Evolutionary conservation across 2,888 invertebrate genomes (phyloP), one percentile per base, ranked within the genome.

Genomic region (Allacma fusca): DNA sequence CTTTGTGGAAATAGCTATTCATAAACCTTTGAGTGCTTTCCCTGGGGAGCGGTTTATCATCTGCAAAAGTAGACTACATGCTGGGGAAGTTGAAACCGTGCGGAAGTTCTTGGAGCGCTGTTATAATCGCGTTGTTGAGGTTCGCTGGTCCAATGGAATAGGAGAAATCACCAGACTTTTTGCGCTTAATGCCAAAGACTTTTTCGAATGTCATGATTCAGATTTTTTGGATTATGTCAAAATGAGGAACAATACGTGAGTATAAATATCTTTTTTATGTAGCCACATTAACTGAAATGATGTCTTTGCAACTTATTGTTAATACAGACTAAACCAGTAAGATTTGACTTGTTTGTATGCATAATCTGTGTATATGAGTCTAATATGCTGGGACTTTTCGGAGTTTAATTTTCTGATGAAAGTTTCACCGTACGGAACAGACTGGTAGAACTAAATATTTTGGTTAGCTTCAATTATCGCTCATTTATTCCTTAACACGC

Each of bases 41-140:
- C 68, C 68, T 0, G 68, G 68, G 0, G 68, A 68, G 28, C 68
- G 68, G 4, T 68, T 68, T 21, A n/a, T 68, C 13, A 29, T 68
- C n/a, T 68, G 68, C 23, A 19, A n/a, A 13, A 19, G 40, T 19
- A 68, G 28, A 43, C 19, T 34, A 40, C 21, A 34, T 13, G 40
- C n/a, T 19, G 68, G 28, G 1, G 62, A 62, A 62, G 62, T 62
- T 12, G 4, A 24, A 24, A 4, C 23, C 2, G 50, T 50, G 50
- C 50, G 50, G 19, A 16, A 50, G 9, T 50, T 50, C 16, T 2
- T 50, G 2, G 2, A 50, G 1, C 16, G 19, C 1, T 50, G 50
- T 16, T 50, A 50, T n/a, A 1, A 13, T 12, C 5, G n/a, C 19
- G 16, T 50, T 16, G 50, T 19, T 16, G 2, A 13, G 19, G 1